These are phyloP conservation scores for Xestia rhomboidea DNA, from an alignment of 2,888 invertebrate genomes.

Conservation along the genomic window DNA sequence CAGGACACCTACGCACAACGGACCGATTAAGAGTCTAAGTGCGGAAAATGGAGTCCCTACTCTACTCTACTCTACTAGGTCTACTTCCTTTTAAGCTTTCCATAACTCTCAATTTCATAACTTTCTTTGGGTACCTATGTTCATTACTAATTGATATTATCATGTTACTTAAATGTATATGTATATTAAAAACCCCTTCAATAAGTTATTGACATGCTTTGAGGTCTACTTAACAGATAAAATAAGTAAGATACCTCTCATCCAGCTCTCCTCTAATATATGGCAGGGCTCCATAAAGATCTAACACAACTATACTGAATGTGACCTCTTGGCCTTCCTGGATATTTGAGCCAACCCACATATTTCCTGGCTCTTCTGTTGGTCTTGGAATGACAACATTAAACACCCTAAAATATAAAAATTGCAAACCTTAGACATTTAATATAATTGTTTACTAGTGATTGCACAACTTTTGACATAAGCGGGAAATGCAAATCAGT, in stretches of 20 bases:
- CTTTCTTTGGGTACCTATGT: too few species aligned
- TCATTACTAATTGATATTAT: too few species aligned
- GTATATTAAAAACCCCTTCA: not conserved
- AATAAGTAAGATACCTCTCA: slow-evolving; percentile 79
- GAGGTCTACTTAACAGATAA: not conserved
- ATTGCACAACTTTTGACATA: slow-evolving; percentile 42
- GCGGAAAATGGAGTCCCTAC: too few species aligned
- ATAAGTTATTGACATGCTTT: not conserved
- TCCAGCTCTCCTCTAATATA: slow-evolving; percentile 92
- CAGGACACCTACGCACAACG: too few species aligned
- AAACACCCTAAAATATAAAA: slow-evolving; percentile 88
- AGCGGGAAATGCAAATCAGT: not conserved
- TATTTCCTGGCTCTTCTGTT: slow-evolving; percentile 84
- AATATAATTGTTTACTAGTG: not conserved
- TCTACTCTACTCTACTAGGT: too few species aligned
- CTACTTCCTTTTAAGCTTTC: not conserved
- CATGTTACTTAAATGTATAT: too few species aligned
- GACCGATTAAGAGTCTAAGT: too few species aligned
- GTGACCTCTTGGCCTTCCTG: slow-evolving; percentile 91
- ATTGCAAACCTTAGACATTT: slow-evolving; percentile 19
- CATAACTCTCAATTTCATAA: not conserved
- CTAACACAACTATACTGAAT: slow-evolving; percentile 91
- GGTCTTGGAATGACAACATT: slow-evolving; percentile 93
- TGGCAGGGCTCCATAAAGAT: slow-evolving; percentile 91
- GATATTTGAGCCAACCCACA: slow-evolving; percentile 91